Evolutionary conservation across 2,113 vertebrate genomes (phyloP), one percentile per base, ranked within the genome.

Genomic region (Isichthys henryi): DNA sequence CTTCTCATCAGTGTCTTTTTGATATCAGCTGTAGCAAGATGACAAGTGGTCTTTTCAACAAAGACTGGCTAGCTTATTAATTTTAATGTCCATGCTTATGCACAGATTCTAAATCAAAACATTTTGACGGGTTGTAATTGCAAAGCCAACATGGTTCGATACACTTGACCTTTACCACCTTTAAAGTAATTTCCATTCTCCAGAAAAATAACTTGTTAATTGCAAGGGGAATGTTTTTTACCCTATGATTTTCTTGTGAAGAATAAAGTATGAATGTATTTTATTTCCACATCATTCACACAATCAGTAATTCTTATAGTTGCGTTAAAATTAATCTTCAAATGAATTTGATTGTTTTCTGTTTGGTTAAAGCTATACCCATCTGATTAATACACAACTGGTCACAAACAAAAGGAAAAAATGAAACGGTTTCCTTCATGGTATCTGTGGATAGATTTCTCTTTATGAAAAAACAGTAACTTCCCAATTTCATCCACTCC

Each of bases 111-210:
- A 91, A 93, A 95, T 95, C 94, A 94, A 90, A 88, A 92, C 92
- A 94, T 92, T 92, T 91, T 92, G 94, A 92, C 93, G 93, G 92
- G 92, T 91, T 93, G 94, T 96, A 96, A 96, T 96, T 96, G 94
- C 94, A 45, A 92, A 94, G 95, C 92, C 94, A 94, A 94, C 94
- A 95, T 91, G 95, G 94, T 95, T 95, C 92, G 95, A 95, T 95
- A 94, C 95, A 93, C 95, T 95, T 94, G 95, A 96, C 95, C 95
- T 96, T 95, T 94, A 93, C 93, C 93, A 95, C 95, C 95, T 96
- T 95, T 95, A 96, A 96, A 95, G 93, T 93, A 91, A 95, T 96
- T 96, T 95, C 92, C 95, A 95, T 95, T 95, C 95, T 92, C 92
- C 93, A 94, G 92, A 94, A 95, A 95, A 94, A 94, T 94, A 94